Percentiles rank a stretch among this genome's conserved stretches.
phyloP scores from a whole-genome alignment of 2,797 vertebrate genomes.

The Mus caroli region DNA sequence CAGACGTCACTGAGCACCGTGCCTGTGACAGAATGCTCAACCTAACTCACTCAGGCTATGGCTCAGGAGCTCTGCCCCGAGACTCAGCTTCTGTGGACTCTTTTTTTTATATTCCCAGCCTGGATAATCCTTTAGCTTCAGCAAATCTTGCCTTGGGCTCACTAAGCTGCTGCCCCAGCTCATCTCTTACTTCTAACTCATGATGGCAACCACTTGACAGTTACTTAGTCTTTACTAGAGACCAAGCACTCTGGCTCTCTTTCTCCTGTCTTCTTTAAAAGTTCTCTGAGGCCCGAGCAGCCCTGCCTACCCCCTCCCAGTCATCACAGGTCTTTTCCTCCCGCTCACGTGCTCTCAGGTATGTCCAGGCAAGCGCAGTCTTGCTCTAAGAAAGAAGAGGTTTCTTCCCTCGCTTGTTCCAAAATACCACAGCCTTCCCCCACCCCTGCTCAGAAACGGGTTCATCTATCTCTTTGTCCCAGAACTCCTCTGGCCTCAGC shows the following conservation, averaged over 20 bases:
- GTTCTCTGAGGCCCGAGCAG: neutral
- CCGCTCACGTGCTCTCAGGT: neutral
- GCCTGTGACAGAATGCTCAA: neutral
- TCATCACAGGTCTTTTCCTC: neutral
- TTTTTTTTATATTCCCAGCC: neutral
- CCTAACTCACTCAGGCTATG: neutral
- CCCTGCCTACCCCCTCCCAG: constrained; percentile 49
- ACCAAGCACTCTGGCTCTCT: neutral
- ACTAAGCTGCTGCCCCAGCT: neutral
- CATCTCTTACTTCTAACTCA: neutral
- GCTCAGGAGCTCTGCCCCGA: neutral
- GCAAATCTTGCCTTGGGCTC: neutral
- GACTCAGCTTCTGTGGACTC: too few relatives aligned
- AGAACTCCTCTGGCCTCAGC: too few relatives aligned
- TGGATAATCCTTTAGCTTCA: neutral
- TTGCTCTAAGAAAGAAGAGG: constrained; percentile 46
- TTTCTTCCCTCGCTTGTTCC: constrained; percentile 58
- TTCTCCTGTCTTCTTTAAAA: neutral
- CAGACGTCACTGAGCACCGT: too few relatives aligned
- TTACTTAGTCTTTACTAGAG: neutral
- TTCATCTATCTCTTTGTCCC: neutral
- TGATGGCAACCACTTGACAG: neutral
- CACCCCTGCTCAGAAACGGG: neutral
- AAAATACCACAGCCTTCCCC: neutral
- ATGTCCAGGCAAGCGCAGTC: constrained; percentile 58